Conservation (phyloP, 2,797 vertebrate species). For the Lagocephalus sceleratus region DNA sequence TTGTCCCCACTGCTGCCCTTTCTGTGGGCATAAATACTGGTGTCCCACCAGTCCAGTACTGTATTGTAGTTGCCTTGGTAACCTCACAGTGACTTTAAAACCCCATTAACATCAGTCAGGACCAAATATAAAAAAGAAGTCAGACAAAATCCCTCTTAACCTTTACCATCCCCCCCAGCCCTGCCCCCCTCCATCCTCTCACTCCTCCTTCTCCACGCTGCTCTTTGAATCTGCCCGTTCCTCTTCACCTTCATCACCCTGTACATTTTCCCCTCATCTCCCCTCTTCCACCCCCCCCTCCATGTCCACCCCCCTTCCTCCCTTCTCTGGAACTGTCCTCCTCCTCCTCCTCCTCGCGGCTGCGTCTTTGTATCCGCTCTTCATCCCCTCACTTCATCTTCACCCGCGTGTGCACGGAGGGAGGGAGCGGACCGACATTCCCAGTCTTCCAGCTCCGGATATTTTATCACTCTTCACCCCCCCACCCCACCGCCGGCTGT, state of each 20-base stretch:
- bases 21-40: slow-evolving; percentile 29
- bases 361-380: slow-evolving; percentile 44
- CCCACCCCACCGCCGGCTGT: slow-evolving; percentile 22
- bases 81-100: slow-evolving; percentile 62
- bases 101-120: slow-evolving; percentile 62
- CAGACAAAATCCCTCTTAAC: slow-evolving; percentile 69
- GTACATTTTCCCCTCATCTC: slow-evolving; percentile 33
- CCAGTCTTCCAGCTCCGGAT: slow-evolving; percentile 54
- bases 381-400: slow-evolving; percentile 61
- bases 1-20: slow-evolving; percentile 24
- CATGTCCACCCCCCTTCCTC: background rate
- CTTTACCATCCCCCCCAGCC: slow-evolving; percentile 42
- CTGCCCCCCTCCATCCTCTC: slow-evolving; percentile 6
- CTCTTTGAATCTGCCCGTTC: slow-evolving; percentile 50
- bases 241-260: slow-evolving; percentile 53
- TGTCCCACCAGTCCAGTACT: slow-evolving; percentile 26
- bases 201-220: slow-evolving; percentile 33
- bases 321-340: slow-evolving; percentile 20
- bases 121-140: slow-evolving; percentile 53
- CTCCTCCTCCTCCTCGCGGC: slow-evolving; percentile 39
- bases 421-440: slow-evolving; percentile 58
- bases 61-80: slow-evolving; percentile 65
- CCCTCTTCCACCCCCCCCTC: background rate
- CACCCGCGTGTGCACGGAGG: slow-evolving; percentile 41
- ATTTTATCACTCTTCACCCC: slow-evolving; percentile 67